phyloP scores from a whole-genome alignment of 37 sponge, comb jelly and placozoan species.

The Hormiphora californensis region DNA sequence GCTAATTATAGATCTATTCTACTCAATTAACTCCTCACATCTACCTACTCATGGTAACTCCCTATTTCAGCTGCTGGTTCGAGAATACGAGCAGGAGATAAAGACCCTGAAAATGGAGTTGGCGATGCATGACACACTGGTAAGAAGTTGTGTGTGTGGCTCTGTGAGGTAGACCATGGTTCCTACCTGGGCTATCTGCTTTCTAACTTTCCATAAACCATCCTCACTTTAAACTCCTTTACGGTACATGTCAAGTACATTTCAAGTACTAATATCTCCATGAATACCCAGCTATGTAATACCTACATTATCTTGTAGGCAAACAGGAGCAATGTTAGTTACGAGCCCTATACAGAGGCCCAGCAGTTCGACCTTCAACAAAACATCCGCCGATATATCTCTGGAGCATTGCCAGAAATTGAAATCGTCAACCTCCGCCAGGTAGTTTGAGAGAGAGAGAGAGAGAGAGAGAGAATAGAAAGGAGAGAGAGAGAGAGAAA shows the following conservation, averaged over 20 bases:
- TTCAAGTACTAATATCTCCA: neutral
- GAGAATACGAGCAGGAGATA: conserved; percentile 87
- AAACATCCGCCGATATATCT: conserved; percentile 62
- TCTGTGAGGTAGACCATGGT: too few relatives aligned
- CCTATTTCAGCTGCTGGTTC: conserved; percentile 64
- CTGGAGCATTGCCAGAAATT: conserved; percentile 68
- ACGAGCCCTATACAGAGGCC: conserved; percentile 78
- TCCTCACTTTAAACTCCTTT: neutral
- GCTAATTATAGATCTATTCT: too few relatives aligned
- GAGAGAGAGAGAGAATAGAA: neutral
- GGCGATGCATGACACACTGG: conserved; percentile 84
- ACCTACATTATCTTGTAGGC: neutral
- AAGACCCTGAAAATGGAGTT: conserved; percentile 77
- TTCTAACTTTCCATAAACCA: too few relatives aligned
- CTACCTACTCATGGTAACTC: too few relatives aligned
- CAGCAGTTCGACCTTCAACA: conserved; percentile 67
- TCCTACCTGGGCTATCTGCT: too few relatives aligned
- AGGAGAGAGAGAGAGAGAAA: neutral
- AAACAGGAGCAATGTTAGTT: conserved; percentile 62
- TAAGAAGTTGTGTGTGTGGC: too few relatives aligned
- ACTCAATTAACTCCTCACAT: too few relatives aligned
- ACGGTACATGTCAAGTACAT: neutral
- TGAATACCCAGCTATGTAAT: neutral
- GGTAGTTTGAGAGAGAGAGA: neutral
- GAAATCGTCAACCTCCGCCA: conserved; percentile 37